phyloP scores from a whole-genome alignment of 1,140 invertebrate species.

The Calephelis virginiensis region DNA sequence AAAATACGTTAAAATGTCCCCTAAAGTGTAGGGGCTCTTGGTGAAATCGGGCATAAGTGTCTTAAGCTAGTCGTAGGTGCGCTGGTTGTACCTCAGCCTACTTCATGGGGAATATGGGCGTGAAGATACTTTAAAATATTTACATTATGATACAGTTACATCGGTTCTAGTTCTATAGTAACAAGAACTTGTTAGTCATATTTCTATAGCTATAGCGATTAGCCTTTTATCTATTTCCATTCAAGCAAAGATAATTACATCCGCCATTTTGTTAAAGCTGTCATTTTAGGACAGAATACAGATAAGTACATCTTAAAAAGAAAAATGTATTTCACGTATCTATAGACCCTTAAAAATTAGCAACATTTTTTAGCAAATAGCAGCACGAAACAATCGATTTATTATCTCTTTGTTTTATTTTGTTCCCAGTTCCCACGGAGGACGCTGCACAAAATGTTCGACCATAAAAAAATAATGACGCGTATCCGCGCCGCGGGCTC shows the following conservation, averaged over 20 bases:
- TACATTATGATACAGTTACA: not conserved
- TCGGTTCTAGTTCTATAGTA: not conserved
- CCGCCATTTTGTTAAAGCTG: conserved; percentile 36
- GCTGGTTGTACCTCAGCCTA: not conserved
- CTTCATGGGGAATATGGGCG: not conserved
- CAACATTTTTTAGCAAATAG: conserved; percentile 25
- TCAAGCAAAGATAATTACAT: conserved; percentile 11
- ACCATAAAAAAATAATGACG: conserved; percentile 35
- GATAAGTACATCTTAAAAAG: not conserved
- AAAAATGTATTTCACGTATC: too few species aligned
- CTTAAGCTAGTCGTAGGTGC: not conserved
- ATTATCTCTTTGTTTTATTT: conserved; percentile 47
- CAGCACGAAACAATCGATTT: conserved; percentile 46
- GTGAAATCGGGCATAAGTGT: too few species aligned
- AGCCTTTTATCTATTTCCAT: conserved; percentile 3
- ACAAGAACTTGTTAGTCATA: not conserved
- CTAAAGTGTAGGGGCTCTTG: too few species aligned
- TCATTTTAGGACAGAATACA: conserved; percentile 21
- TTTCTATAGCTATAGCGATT: not conserved
- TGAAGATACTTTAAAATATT: not conserved
- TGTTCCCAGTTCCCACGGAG: conserved; percentile 58
- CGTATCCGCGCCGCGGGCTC: conserved; percentile 61
- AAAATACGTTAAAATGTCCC: too few species aligned
- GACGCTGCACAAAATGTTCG: conserved; percentile 45
- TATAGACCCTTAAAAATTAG: not conserved